A percentile compares a stretch with the other conserved stretches of the same genome.
These are phyloP conservation scores for Cydia fagiglandana DNA, from an alignment of 1,140 invertebrate species.

Conservation along the genomic window DNA sequence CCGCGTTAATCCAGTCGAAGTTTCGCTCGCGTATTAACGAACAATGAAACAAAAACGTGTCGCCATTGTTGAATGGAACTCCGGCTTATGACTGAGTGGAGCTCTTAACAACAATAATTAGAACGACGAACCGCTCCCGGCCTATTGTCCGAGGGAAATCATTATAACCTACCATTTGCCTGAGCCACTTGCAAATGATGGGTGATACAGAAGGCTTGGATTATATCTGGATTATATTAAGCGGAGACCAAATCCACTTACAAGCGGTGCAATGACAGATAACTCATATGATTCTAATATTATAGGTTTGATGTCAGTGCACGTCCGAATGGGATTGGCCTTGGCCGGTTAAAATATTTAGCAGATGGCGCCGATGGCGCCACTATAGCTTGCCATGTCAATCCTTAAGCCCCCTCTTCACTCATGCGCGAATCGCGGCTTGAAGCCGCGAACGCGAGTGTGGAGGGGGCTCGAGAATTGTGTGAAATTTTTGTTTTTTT, in stretches of 20 bases:
- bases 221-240: neutral
- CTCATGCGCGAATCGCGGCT: no score
- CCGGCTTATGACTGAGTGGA: constrained; percentile 41
- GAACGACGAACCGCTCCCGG: constrained; percentile 38
- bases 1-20: constrained; percentile 44
- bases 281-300: no score
- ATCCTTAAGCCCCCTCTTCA: no score
- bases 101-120: constrained; percentile 47
- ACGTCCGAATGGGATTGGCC: no score
- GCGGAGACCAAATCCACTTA: neutral
- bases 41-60: constrained; percentile 49
- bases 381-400: no score
- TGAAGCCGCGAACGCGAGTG: no score
- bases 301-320: no score
- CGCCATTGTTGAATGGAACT: constrained; percentile 45
- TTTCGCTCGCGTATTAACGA: constrained; percentile 42
- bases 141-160: constrained; percentile 46
- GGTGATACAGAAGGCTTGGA: constrained; percentile 8
- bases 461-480: no score
- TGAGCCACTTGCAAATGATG: constrained; percentile 26
- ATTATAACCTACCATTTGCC: constrained; percentile 40
- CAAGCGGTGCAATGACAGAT: no score
- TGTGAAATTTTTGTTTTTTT: no score
- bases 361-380: no score
- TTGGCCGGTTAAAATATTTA: no score